These are phyloP conservation scores for Episyrphus balteatus DNA, from an alignment of 1,140 invertebrate genomes.

Conservation along the genomic window DNA sequence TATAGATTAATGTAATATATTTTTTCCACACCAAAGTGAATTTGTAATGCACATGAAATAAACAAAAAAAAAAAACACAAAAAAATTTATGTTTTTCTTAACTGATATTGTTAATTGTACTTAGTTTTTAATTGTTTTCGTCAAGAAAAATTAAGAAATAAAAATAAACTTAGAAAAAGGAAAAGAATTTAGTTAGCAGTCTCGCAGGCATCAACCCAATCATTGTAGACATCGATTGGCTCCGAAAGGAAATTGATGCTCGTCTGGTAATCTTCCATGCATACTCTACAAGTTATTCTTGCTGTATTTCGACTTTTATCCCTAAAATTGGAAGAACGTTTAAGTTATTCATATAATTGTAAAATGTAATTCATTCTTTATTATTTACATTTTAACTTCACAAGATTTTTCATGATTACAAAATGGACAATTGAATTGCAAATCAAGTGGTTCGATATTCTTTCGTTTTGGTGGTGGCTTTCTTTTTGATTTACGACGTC, in stretches of 20 bases:
- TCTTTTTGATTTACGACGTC: constrained; percentile 90
- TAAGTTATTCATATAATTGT: neutral
- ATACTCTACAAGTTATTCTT: constrained; percentile 87
- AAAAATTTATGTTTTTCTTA: too few species aligned
- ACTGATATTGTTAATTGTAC: too few species aligned
- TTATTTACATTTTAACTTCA: constrained; percentile 95
- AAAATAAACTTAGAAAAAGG: neutral
- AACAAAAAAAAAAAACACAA: too few species aligned
- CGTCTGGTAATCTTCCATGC: constrained; percentile 93
- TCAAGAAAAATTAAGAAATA: neutral
- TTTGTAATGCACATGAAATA: too few species aligned
- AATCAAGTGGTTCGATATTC: constrained; percentile 86
- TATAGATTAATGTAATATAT: too few species aligned
- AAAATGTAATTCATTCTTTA: constrained; percentile 3
- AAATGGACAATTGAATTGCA: constrained; percentile 98
- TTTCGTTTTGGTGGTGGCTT: constrained; percentile 93
- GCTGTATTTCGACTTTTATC: constrained; percentile 88
- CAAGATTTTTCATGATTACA: constrained; percentile 99
- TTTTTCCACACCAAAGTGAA: too few species aligned
- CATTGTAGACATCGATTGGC: constrained; percentile 97
- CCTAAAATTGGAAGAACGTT: constrained; percentile 49
- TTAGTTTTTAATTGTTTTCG: too few species aligned
- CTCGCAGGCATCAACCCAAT: constrained; percentile 99
- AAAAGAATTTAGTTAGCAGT: constrained; percentile 58
- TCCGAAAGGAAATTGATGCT: constrained; percentile 94